Base-by-base conservation (phyloP, 2,888 invertebrate genomes). In the Acanthopleura granulata region DNA sequence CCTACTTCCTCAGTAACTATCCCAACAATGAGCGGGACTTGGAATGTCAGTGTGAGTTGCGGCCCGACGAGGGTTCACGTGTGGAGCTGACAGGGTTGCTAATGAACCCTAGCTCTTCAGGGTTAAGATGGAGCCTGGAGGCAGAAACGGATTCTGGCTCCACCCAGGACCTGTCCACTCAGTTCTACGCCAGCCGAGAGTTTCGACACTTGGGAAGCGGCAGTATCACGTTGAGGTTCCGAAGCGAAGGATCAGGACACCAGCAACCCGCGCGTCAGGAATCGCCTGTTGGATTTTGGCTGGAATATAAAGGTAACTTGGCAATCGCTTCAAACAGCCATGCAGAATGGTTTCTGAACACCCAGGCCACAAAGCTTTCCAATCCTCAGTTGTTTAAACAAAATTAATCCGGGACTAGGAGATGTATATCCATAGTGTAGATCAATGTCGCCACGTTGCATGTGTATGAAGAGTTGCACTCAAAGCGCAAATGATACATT, bases 71-170 rank as follows among this genome's bases (percentile, higher is more conserved):
- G 22, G 29, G 29, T 66, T 66, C 66, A 22, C 66, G 66, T 15
- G 29, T 66, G 22, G 66, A 66, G 66, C 66, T 66, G 66, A 16
- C 25, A 22, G 66, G 22, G 22, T 3, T 66, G 22, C 66, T 66
- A 25, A 66, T 66, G 22, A 66, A 66, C 66, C 66, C 66, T 16
- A 66, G 66, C 29, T 27, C 66, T 27, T 22, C 66, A 16, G 66
- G 66, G 16, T 22, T 27, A 18, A 6, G 22, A 15, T 66, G 66
- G 66, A 27, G 22, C 25, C 16, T 66, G 29, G 22, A 66, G 66
- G 22, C 29, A 22, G 12, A 66, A 15, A 25, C 25, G 29, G 66
- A 25, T 6, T 22, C 25, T 25, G 22, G 29, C 14, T 27, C 22
- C 66, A 57, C 3, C 22, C 66, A 66, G 29, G 66, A 66, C 16